A percentile compares a stretch with the other conserved stretches of the same genome.
Conservation (phyloP, 2,888 invertebrate genomes). For the Scaptomyza tumidula region DNA sequence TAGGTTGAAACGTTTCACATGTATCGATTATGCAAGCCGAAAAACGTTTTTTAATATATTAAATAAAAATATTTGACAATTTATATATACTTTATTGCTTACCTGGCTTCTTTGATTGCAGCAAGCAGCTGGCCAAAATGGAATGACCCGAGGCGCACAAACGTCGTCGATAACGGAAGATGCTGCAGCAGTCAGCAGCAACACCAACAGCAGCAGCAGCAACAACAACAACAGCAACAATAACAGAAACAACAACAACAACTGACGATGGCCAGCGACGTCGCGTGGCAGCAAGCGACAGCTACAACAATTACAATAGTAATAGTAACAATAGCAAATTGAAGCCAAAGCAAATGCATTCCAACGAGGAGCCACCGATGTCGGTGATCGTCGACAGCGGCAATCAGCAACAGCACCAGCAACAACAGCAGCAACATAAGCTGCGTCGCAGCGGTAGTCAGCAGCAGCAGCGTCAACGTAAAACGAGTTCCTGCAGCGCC, state of each 20-base stretch:
- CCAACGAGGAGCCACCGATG: slow-evolving; percentile 79
- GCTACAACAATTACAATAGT: slow-evolving; percentile 50
- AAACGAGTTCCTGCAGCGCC: slow-evolving; percentile 78
- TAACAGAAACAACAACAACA: slow-evolving; percentile 29
- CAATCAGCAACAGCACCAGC: slow-evolving; percentile 41
- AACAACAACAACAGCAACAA: slow-evolving; percentile 7
- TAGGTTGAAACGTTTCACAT: no score
- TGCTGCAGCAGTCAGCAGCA: slow-evolving; percentile 65
- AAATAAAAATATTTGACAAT: no score
- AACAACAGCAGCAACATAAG: slow-evolving; percentile 23
- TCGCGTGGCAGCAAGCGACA: slow-evolving; percentile 61
- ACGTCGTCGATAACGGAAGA: slow-evolving; percentile 50
- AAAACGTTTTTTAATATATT: no score
- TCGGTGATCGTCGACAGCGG: slow-evolving; percentile 67
- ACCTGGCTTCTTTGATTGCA: slow-evolving; percentile 10
- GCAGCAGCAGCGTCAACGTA: slow-evolving; percentile 55
- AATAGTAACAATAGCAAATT: slow-evolving; percentile 48
- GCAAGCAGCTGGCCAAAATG: slow-evolving; percentile 48
- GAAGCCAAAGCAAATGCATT: slow-evolving; percentile 76
- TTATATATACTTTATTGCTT: no score
- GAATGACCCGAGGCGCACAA: slow-evolving; percentile 58
- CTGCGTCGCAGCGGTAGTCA: slow-evolving; percentile 57
- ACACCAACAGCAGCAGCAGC: slow-evolving; percentile 51
- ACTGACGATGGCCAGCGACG: slow-evolving; percentile 68
- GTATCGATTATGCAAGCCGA: no score